Percentiles rank a stretch among this genome's conserved stretches.
phyloP scores from a whole-genome alignment of 1,140 invertebrate species.

The Nasonia longicornis region DNA sequence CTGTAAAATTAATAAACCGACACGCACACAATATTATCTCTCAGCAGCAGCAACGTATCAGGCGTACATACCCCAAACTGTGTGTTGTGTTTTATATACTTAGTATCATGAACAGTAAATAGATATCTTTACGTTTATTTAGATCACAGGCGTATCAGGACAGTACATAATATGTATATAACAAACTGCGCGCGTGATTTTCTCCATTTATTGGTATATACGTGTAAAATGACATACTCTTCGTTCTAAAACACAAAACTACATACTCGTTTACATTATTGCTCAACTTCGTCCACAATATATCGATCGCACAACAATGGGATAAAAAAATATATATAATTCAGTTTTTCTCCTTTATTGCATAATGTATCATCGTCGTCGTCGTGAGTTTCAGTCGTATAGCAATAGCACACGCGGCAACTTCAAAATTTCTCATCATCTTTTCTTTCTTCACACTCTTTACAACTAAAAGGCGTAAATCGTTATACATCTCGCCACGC shows the following conservation, averaged over 20 bases:
- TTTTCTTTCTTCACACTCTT: too few species aligned
- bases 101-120: not conserved
- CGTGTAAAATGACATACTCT: too few species aligned
- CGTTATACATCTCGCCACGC: too few species aligned
- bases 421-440: too few species aligned
- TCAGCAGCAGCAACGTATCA: not conserved
- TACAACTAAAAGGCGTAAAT: too few species aligned
- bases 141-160: slow-evolving; percentile 24
- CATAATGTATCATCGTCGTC: not conserved
- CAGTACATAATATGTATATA: not conserved
- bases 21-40: not conserved
- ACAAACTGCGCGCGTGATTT: not conserved
- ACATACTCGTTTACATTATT: not conserved
- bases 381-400: not conserved
- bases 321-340: not conserved
- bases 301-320: not conserved
- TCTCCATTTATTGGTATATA: not conserved
- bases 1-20: slow-evolving; percentile 6
- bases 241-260: not conserved
- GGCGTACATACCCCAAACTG: not conserved
- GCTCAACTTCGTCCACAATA: not conserved
- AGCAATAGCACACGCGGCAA: too few species aligned
- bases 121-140: slow-evolving; percentile 14
- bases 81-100: not conserved
- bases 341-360: not conserved